These are phyloP conservation scores for Sesia bembeciformis DNA, from an alignment of 2,888 invertebrate genomes.

Conservation along the genomic window DNA sequence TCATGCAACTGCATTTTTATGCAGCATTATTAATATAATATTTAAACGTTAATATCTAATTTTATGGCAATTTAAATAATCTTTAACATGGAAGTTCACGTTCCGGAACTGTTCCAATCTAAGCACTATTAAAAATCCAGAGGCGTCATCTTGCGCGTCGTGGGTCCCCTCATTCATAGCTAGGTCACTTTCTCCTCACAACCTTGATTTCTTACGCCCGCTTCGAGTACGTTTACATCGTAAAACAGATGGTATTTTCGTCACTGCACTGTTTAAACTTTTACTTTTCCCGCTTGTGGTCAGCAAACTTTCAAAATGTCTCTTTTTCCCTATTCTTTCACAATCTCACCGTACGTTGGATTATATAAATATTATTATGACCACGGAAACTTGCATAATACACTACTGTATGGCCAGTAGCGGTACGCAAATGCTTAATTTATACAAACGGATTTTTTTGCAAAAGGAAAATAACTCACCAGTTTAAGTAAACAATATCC, in stretches of 20 bases:
- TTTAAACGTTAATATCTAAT: too few species aligned
- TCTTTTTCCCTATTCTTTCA: slow-evolving; percentile 24
- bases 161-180: slow-evolving; percentile 25
- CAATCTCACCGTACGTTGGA: slow-evolving; percentile 12
- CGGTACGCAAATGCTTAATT: neutral
- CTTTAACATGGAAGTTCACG: too few species aligned
- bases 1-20: too few species aligned
- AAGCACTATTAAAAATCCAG: neutral
- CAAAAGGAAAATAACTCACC: neutral
- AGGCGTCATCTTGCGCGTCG: slow-evolving; percentile 24
- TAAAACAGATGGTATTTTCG: slow-evolving; percentile 50
- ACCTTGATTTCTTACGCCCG: slow-evolving; percentile 64
- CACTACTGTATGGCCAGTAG: neutral
- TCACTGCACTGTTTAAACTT: slow-evolving; percentile 48
- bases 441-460: neutral
- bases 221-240: slow-evolving; percentile 44
- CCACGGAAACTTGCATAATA: slow-evolving; percentile 28
- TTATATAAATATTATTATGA: slow-evolving; percentile 27
- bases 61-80: too few species aligned
- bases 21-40: too few species aligned
- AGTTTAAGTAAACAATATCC: neutral
- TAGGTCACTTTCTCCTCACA: slow-evolving; percentile 67
- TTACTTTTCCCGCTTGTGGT: slow-evolving; percentile 48
- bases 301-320: slow-evolving; percentile 17
- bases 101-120: too few species aligned